A percentile compares a stretch with the other conserved stretches of the same genome.
phyloP scores from a whole-genome alignment of 1,140 invertebrate genomes.

The Drosophila sp. region DNA sequence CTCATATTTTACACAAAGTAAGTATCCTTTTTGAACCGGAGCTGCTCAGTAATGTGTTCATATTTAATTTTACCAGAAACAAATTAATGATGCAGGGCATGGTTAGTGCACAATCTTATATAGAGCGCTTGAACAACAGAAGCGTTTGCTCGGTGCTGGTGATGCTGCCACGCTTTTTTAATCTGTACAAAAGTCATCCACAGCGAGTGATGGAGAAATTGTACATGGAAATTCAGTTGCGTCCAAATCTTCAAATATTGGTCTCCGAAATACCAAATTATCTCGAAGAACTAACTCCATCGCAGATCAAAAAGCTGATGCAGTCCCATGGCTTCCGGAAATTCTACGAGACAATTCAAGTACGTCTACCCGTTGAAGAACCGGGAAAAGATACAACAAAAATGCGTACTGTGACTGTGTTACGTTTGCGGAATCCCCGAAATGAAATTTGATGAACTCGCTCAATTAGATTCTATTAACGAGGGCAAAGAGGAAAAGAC shows the following conservation, averaged over 20 bases:
- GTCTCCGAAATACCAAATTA: constrained; percentile 30
- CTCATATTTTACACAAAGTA: constrained; percentile 78
- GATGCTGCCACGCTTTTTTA: constrained; percentile 58
- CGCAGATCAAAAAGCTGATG: constrained; percentile 55
- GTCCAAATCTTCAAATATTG: constrained; percentile 35
- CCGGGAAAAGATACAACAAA: constrained; percentile 25
- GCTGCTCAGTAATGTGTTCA: not conserved
- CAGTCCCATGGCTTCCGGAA: constrained; percentile 62
- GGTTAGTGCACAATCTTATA: constrained; percentile 50
- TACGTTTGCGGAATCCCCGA: constrained; percentile 61
- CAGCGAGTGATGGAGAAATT: constrained; percentile 61
- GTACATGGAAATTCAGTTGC: constrained; percentile 50
- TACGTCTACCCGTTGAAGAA: not conserved
- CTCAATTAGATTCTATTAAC: constrained; percentile 79
- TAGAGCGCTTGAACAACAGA: constrained; percentile 54
- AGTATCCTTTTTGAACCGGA: not conserved
- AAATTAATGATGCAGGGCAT: constrained; percentile 51
- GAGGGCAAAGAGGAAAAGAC: constrained; percentile 86
- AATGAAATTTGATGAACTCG: constrained; percentile 54
- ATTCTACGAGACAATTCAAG: constrained; percentile 62
- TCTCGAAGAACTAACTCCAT: constrained; percentile 32
- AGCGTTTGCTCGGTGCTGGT: constrained; percentile 46
- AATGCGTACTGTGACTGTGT: constrained; percentile 44
- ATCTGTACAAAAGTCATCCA: constrained; percentile 57
- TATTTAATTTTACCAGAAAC: constrained; percentile 39